Conservation (phyloP, 2,888 invertebrate genomes). For the Lobophora halterata region DNA sequence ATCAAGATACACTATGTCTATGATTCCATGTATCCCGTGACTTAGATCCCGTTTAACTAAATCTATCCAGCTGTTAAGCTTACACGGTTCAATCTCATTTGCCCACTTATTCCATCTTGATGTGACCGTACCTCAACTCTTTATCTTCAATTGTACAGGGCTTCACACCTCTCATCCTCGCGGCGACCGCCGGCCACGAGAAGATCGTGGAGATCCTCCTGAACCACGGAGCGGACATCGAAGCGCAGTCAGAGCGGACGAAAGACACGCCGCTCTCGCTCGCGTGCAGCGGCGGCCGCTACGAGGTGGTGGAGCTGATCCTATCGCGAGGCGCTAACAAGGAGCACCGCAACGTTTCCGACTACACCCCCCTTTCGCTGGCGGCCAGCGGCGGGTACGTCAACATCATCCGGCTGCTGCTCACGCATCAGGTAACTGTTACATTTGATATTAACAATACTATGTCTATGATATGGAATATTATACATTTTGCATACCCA, state of each 20-base stretch:
- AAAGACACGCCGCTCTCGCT: constrained; percentile 99
- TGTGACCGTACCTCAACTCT: not conserved
- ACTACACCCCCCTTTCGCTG: constrained; percentile 98
- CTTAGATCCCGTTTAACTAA: too few relatives aligned
- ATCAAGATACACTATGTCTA: too few relatives aligned
- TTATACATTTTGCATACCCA: too few relatives aligned
- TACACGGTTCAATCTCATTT: too few relatives aligned
- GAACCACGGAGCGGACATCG: constrained; percentile 97
- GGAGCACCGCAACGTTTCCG: constrained; percentile 98
- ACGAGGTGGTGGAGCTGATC: constrained; percentile 95
- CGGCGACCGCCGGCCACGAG: constrained; percentile 94
- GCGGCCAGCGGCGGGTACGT: constrained; percentile 99
- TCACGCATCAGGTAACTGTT: constrained; percentile 87
- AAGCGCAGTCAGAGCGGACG: constrained; percentile 99
- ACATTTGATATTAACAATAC: constrained; percentile 1
- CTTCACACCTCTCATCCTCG: constrained; percentile 97
- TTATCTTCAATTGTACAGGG: constrained; percentile 70
- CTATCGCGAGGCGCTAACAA: constrained; percentile 96
- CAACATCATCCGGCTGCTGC: constrained; percentile 96
- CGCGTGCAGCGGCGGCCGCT: constrained; percentile 98
- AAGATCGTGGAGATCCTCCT: constrained; percentile 94
- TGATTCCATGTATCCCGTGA: too few relatives aligned
- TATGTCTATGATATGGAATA: too few relatives aligned
- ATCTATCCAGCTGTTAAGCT: too few relatives aligned
- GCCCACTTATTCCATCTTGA: not conserved